Evolutionary conservation across 2,113 vertebrate genomes (phyloP), one percentile per base, ranked within the genome.

Genomic region (Lophius piscatorius): DNA sequence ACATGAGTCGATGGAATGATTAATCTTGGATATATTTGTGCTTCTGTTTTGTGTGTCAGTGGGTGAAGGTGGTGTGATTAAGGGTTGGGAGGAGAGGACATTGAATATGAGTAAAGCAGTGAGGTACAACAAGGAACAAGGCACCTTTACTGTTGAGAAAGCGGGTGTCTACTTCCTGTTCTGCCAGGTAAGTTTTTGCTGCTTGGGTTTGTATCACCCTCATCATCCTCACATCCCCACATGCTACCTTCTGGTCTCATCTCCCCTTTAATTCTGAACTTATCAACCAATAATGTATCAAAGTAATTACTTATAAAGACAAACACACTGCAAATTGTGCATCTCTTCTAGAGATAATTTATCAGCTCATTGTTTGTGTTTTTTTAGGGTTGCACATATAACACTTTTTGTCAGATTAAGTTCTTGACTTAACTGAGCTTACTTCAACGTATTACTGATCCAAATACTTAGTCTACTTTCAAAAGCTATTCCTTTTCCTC

Each of bases 101-200:
- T 70, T 95, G 81, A 95, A 95, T 78, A 92, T 94, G 84, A 94
- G 86, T 42, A 94, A 88, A 63, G 94, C 95, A 0, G 89, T 95
- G 73, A 89, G 80, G 41, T 96, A 96, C 57, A 89, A 94, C 83
- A 74, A 75, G 66, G 89, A 90, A 35, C 84, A 82, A 0, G 94
- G 93, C 48, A 91, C 90, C 51, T 96, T 96, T 65, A 91, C 61
- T 1, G 94, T 95, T 68, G 84, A 87, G 76, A 91, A 84, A 46
- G 78, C 86, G 0, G 95, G 94, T 1, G 89, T 96, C 49, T 96
- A 95, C 86, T 96, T 94, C 82, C 87, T 96, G 62, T 96, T 94
- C 74, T 94, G 94, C 74, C 95, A 96, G 93, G 95, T 95, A 84
- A 91, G 90, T 33, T 41, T 47, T 2, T 18, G 21, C 31, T 55